Percentiles rank a stretch among this genome's conserved stretches.
These are phyloP conservation scores for Helobdella robusta DNA, from an alignment of 2,888 invertebrate genomes.

Conservation along the genomic window DNA sequence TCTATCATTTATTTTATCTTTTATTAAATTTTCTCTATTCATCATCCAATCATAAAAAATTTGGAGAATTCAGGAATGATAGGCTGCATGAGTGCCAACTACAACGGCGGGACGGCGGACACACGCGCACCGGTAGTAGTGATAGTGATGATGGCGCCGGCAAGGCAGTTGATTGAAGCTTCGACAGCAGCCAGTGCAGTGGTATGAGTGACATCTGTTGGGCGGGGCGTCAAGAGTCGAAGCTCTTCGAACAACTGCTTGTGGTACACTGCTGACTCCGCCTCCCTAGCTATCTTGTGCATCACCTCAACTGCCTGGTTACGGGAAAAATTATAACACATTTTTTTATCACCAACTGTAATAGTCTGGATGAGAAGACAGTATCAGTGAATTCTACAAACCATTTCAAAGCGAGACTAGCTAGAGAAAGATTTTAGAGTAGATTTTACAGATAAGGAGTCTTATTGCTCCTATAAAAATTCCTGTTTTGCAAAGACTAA, in stretches of 20 bases:
- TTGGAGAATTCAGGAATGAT: background rate
- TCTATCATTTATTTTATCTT: background rate
- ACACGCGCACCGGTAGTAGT: conserved; percentile 66
- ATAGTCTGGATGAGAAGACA: background rate
- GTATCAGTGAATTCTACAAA: background rate
- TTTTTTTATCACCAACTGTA: background rate
- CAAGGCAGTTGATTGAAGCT: conserved; percentile 77
- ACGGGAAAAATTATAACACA: background rate
- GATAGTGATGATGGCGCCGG: conserved; percentile 77
- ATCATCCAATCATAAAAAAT: background rate
- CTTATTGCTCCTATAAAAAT: too few relatives aligned
- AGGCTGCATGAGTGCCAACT: too few relatives aligned
- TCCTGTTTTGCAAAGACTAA: too few relatives aligned
- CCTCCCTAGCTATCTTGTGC: conserved; percentile 76
- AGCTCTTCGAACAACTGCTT: conserved; percentile 78
- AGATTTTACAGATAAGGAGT: too few relatives aligned
- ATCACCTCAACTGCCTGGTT: conserved; percentile 58
- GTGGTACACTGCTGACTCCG: conserved; percentile 90
- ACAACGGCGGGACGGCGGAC: too few relatives aligned
- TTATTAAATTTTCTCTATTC: background rate
- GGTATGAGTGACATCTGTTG: conserved; percentile 75
- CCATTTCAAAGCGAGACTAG: background rate
- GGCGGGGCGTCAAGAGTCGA: conserved; percentile 48
- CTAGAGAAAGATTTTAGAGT: background rate
- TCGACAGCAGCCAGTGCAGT: conserved; percentile 89